Base-by-base conservation (phyloP, 2,113 vertebrate genomes). In the Ariopsis seemanni region DNA sequence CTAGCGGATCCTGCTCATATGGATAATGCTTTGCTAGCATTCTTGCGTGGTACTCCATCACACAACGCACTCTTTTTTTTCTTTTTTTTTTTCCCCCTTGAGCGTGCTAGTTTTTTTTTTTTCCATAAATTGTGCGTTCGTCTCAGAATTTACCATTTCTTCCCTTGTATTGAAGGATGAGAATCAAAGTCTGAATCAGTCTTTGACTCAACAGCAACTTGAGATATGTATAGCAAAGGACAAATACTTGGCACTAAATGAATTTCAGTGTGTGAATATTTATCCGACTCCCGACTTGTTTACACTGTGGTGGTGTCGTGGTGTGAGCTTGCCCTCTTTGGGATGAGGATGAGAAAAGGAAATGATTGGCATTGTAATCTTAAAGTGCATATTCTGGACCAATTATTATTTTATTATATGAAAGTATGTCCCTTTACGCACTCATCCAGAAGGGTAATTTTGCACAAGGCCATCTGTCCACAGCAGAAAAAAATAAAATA, bases 291-390 rank as follows among this genome's bases (percentile, higher is more conserved):
- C 9, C 14, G 71, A 22, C 71, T 18, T 42, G 18, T 50, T 74
- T 74, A 9, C 71, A 42, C 5, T 2, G 10, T 75, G 48, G 22
- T 34, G 17, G 50, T 5, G 55, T 52, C 84, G 27, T 42, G 25
- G 55, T 81, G 79, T n/a, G 50, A 74, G 34, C 67, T 42, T 82
- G 86, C 82, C 80, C 27, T 82, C 53, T 55, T 34, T 10, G 58
- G 42, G 72, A 52, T 30, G 63, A 69, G 58, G 53, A 65, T 82
- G 8, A 42, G 27, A 42, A 65, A 65, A 48, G 60, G 58, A 82
- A 48, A 42, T 3, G 30, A 7, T 27, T n/a, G 22, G 6, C 22
- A 25, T 62, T 14, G 58, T 42, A 34, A 65, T 42, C 22, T 82
- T 65, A 50, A 42, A 42, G 42, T 42, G 42, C 42, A 42, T 42